A percentile compares a stretch with the other conserved stretches of the same genome.
phyloP scores from a whole-genome alignment of 1,140 invertebrate species.

The Caligus rogercresseyi region DNA sequence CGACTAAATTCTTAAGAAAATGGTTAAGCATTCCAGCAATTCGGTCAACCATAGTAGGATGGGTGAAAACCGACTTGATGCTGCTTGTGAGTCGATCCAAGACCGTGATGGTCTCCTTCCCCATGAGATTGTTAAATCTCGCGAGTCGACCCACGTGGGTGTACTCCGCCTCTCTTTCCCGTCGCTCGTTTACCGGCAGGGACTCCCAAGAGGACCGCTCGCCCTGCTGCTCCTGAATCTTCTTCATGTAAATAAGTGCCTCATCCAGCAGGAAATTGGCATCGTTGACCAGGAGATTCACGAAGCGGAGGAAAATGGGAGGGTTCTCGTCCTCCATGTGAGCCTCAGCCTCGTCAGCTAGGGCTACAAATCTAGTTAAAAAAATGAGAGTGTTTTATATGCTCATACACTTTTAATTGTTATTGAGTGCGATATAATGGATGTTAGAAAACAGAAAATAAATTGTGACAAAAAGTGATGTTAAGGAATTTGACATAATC shows the following conservation, averaged over 20 bases:
- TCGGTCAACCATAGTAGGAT: slow-evolving; percentile 74
- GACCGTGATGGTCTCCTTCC: slow-evolving; percentile 65
- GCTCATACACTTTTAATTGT: too few species aligned
- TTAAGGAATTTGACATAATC: too few species aligned
- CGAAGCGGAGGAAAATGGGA: slow-evolving; percentile 69
- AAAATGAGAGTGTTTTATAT: background rate
- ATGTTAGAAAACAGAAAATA: background rate
- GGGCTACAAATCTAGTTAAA: slow-evolving; percentile 22
- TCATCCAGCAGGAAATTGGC: slow-evolving; percentile 84
- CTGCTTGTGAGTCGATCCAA: slow-evolving; percentile 62
- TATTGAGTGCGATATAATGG: too few species aligned
- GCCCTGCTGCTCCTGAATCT: slow-evolving; percentile 33
- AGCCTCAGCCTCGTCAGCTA: slow-evolving; percentile 58
- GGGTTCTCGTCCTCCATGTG: slow-evolving; percentile 77
- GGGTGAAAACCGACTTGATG: slow-evolving; percentile 72
- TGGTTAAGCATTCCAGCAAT: slow-evolving; percentile 90
- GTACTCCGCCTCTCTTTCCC: slow-evolving; percentile 52
- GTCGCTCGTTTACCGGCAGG: slow-evolving; percentile 47
- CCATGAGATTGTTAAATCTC: slow-evolving; percentile 78
- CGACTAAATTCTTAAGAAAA: slow-evolving; percentile 70
- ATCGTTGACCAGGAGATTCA: slow-evolving; percentile 89
- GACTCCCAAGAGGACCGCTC: slow-evolving; percentile 39
- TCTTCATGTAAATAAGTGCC: slow-evolving; percentile 63
- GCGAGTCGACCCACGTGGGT: slow-evolving; percentile 64
- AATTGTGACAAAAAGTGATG: too few species aligned